Evolutionary conservation across 2,797 vertebrate species (phyloP), one percentile per base, ranked within the genome.

Genomic region (Tarsius wallacei): DNA sequence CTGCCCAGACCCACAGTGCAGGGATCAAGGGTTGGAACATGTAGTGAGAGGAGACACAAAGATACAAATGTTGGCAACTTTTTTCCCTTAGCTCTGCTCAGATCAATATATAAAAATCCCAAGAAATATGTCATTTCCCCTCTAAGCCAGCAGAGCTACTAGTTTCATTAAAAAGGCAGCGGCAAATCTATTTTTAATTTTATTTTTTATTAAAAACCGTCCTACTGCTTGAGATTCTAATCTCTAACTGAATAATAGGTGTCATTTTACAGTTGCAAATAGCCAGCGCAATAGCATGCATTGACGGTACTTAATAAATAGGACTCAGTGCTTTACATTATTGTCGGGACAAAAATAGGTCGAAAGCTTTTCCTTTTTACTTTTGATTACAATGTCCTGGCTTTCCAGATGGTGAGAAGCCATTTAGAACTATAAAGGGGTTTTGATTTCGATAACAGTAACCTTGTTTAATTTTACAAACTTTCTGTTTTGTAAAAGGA

Each of bases 131-230:
- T 97, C 93, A 97, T 96, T 97, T 97, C 85, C 76, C 64, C 93
- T 86, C 81, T 96, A 98, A 97, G 94, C 93, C 76, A 28, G 70
- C 70, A 87, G 73, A 96, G 78, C 96, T 96, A 83, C 95, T 90
- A 19, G 73, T 97, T 97, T 97, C 94, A 97, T 97, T 98, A 97
- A 96, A 97, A 86, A 96, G 90, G 93, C 87, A 80, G 91, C 17
- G 81, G 96, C 82, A 94, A 97, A 96, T 97, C 96, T 98, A 96
- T 97, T 97, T 97, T 98, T 97, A 98, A 98, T 98, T 97, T 97
- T 97, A 96, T 97, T 97, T 98, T 98, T 97, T 97, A 97, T 97
- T 98, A 97, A 96, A 97, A 96, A 97, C 77, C 0, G 51, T 51
- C 93, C 91, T 90, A 73, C 93, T 96, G 94, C 90, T 95, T 36